A percentile compares a stretch with the other conserved stretches of the same genome.
phyloP scores from a whole-genome alignment of 2,888 invertebrate species.

The Caenorhabditis uteleia region DNA sequence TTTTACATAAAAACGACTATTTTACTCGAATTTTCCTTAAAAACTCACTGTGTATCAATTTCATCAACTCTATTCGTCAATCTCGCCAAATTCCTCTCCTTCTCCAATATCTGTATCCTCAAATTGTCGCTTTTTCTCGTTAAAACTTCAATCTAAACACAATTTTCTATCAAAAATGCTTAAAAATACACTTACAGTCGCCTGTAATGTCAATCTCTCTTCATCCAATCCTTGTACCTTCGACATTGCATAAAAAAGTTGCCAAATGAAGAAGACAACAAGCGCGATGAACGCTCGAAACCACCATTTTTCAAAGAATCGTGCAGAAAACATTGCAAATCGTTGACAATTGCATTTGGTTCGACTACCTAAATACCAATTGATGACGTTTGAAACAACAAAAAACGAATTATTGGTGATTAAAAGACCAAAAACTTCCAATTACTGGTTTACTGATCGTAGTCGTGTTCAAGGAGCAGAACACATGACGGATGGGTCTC shows the following conservation, averaged over 20 bases:
- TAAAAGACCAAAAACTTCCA: too few species aligned
- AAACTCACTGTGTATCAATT: conserved; percentile 38
- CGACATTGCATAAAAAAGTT: conserved; percentile 41
- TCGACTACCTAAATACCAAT: too few species aligned
- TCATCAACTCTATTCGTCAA: conserved; percentile 40
- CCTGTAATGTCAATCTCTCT: conserved; percentile 50
- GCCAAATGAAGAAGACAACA: conserved; percentile 43
- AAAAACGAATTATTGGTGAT: too few species aligned
- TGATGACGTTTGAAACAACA: too few species aligned
- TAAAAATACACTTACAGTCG: conserved; percentile 38
- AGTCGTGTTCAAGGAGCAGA: too few species aligned
- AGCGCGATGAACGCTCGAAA: conserved; percentile 45
- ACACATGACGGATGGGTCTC: too few species aligned
- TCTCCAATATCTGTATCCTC: conserved; percentile 46
- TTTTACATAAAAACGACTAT: background rate
- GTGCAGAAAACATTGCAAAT: background rate
- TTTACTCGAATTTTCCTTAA: background rate
- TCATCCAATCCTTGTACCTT: conserved; percentile 56
- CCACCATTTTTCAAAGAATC: conserved; percentile 47
- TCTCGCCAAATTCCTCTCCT: conserved; percentile 52
- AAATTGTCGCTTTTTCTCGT: conserved; percentile 50
- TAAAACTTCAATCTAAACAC: conserved; percentile 47
- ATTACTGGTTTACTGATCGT: too few species aligned
- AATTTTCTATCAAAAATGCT: background rate
- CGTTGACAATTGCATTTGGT: too few species aligned